Evolutionary conservation across 2,797 vertebrate species (phyloP), one percentile per base, ranked within the genome.

Genomic region (Hephaestus fuliginosus): DNA sequence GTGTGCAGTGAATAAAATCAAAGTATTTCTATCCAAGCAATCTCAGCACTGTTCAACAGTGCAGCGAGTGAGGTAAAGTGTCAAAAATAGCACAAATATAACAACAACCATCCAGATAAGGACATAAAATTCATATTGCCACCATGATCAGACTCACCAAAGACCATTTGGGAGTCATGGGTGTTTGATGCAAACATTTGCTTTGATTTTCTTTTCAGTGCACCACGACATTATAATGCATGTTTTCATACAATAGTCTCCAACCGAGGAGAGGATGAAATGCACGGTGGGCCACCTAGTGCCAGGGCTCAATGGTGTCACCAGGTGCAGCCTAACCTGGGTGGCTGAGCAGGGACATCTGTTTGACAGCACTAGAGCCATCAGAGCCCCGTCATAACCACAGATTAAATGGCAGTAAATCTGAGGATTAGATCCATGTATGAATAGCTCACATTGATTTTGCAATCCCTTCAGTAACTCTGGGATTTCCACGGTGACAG

Each of bases 371-470:
- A 93, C 92, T 92, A 91, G 86, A 90, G 88, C 90, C 91, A 91
- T 93, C 87, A 92, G 90, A 88, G 89, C 48, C 33, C 76, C 77
- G 90, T 90, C 93, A 94, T 93, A 95, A 94, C 93, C 90, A 89
- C 92, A 93, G 94, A 95, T 93, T 95, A 95, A 95, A 95, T 91
- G 92, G 91, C 93, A 92, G 90, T 91, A 95, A 95, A 94, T 93
- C 92, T 85, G 83, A 85, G 93, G 95, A 96, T 95, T 95, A 95
- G 90, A 93, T 91, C 88, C 71, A 28, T 87, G 93, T 92, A 94
- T 94, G 94, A 95, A 95, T 87, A 92, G 86, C 86, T 84, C 90
- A 89, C 87, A 91, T 88, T 84, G 93, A 94, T 92, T 91, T 87
- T 88, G 53, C 82, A 81, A 88, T 86, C 87, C 87, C 85, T 86